Evolutionary conservation across 2,113 vertebrate species (phyloP), one percentile per base, ranked within the genome.

Genomic region (Lampris megalopsis): DNA sequence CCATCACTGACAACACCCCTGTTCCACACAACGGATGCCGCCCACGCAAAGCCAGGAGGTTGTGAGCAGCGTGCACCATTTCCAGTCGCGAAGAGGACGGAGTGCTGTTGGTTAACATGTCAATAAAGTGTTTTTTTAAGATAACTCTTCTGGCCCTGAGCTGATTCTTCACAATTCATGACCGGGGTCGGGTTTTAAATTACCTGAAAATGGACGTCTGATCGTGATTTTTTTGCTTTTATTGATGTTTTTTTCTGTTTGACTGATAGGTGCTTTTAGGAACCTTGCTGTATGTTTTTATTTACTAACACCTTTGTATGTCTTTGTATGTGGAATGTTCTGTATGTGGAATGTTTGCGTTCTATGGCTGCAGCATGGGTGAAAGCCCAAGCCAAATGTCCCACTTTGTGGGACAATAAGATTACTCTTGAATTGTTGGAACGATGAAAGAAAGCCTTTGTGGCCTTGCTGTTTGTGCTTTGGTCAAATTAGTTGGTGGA

Each of bases 11-110:
- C 92, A 95, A 96, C 94, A 99, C 95, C 36, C 98, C 97, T 0
- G 88, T 98, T 53, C 98, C 97, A 0, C 98, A 99, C 96, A 99
- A 99, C 0, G 98, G 98, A 80, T 99, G 98, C 86, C 96, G 97
- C 66, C 97, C 97, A 4, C 95, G 95, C 75, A 99, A 99, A 86
- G 96, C 92, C 40, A 94, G 97, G 63, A 94, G 96, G 75, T 73
- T 93, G 3, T 99, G 88, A 95, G 93, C 56, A 45, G 48, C 6
- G 10, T 9, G 7, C 6, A 24, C 41, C 75, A 41, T 42, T 68
- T 48, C 3, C 42, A 1, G 74, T 36, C 10, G 7, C 66, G 48
- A 57, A 54, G 71, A 35, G 66, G 60, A 9, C 56, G 24, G 24
- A 13, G 1, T 41, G 50, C 47, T 60, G 53, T 71, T 63, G 49